phyloP scores from a whole-genome alignment of 2,113 vertebrate genomes.

The Maccullochella peelii region DNA sequence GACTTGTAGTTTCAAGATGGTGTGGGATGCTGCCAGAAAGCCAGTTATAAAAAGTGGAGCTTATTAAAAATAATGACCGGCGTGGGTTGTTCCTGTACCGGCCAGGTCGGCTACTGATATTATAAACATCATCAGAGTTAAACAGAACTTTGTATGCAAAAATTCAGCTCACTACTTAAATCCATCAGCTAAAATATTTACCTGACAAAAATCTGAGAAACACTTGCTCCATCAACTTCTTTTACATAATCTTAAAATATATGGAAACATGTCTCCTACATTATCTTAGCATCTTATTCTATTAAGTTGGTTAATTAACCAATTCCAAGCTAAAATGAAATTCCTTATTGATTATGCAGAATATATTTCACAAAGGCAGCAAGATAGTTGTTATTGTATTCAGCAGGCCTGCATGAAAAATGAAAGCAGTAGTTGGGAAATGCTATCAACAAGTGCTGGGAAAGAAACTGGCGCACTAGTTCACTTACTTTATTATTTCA shows the following conservation, averaged over 20 bases:
- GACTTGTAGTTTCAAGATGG: neutral
- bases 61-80: conserved; percentile 37
- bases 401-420: neutral
- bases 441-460: neutral
- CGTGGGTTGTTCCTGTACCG: neutral
- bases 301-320: neutral
- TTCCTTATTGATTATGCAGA: neutral
- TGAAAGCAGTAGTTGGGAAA: neutral
- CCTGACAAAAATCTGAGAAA: neutral
- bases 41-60: neutral
- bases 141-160: neutral
- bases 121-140: neutral
- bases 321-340: neutral
- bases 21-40: neutral
- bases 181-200: neutral
- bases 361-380: neutral
- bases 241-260: neutral
- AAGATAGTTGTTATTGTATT: neutral
- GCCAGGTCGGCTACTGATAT: neutral
- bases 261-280: neutral
- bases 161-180: neutral
- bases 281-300: neutral
- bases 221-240: neutral
- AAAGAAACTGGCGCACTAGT: neutral
- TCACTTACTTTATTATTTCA: neutral